Evolutionary conservation across 2,797 vertebrate species (phyloP), one percentile per base, ranked within the genome.

Genomic region (Onychomys leucogaster): DNA sequence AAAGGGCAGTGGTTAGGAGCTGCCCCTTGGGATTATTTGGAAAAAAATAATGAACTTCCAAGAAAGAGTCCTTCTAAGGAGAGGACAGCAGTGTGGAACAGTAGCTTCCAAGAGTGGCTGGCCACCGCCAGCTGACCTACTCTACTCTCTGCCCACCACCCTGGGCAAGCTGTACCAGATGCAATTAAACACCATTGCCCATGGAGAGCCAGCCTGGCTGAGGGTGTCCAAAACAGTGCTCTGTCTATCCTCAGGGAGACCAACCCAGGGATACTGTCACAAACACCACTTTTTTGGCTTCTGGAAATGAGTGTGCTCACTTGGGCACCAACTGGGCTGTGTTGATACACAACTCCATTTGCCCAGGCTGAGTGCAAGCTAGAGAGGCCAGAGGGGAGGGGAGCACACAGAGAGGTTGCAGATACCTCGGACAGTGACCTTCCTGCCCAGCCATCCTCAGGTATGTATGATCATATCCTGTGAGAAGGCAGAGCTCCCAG

Each of bases 341-440:
- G 73, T 29, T 71, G 34, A 73, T 41, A 29, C 34, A 52, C 83
- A 49, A 52, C n/a, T 87, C 85, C 16, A 29, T 32, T 57, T 73
- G 49, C 25, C 14, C 25, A 57, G 84, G 49, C 84, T 71, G 19
- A 21, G 43, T 16, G 12, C 32, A 67, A 49, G 43, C 83, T 85
- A 88, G 27, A 67, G 16, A 46, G 41, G 85, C 49, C 2, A 2
- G 49, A 55, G 37, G 43, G 65, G 37, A 37, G 4, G 57, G 49
- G 16, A 27, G 43, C 1, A 4, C 41, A n/a, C 41, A 61, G 7
- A 8, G 52, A 75, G n/a, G 11, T 23, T 29, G 59, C 0, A 0
- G 37, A 41, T 37, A 37, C 76, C 1, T 0, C 12, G 41, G 14
- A 14, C 32, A 34, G 37, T n/a, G n/a, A 43, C 61, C 83, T 49